Conservation (phyloP, 2,888 invertebrate species). For the Ametastegia equiseti region DNA sequence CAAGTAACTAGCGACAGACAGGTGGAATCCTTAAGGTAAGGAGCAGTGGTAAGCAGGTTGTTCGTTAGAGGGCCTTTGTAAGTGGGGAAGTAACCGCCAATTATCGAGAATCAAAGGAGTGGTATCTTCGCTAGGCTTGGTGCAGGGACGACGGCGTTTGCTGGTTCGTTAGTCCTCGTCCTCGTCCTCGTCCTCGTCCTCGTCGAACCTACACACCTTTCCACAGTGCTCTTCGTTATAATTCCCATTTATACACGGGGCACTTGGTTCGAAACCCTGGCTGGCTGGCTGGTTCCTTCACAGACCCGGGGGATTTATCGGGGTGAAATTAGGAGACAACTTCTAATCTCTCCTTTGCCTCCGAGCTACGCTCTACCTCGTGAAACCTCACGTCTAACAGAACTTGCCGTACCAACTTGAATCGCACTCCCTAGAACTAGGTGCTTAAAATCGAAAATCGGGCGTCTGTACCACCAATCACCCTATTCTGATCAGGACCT, state of each 20-base stretch:
- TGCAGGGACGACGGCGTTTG: neutral
- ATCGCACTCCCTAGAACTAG: too few relatives aligned
- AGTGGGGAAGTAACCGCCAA: conserved; percentile 43
- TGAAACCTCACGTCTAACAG: neutral
- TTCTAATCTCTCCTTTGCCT: conserved; percentile 63
- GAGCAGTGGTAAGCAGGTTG: conserved; percentile 34
- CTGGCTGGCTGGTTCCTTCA: too few relatives aligned
- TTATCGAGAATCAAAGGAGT: conserved; percentile 48
- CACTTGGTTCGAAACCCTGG: conserved; percentile 11
- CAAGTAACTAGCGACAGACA: neutral
- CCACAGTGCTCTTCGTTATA: conserved; percentile 23
- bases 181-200: neutral
- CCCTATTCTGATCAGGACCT: too few relatives aligned
- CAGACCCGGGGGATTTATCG: conserved; percentile 57
- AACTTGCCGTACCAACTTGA: too few relatives aligned
- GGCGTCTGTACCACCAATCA: too few relatives aligned
- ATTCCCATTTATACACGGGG: conserved; percentile 26
- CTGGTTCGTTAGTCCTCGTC: conserved; percentile 30
- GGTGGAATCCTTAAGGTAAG: neutral
- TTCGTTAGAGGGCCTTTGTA: conserved; percentile 44
- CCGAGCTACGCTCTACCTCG: conserved; percentile 53
- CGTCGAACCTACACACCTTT: neutral
- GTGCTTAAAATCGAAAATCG: too few relatives aligned
- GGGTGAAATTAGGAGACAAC: conserved; percentile 60
- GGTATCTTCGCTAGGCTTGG: conserved; percentile 14